Base-by-base conservation (phyloP, 2,888 invertebrate species). In the Thelaira solivaga region DNA sequence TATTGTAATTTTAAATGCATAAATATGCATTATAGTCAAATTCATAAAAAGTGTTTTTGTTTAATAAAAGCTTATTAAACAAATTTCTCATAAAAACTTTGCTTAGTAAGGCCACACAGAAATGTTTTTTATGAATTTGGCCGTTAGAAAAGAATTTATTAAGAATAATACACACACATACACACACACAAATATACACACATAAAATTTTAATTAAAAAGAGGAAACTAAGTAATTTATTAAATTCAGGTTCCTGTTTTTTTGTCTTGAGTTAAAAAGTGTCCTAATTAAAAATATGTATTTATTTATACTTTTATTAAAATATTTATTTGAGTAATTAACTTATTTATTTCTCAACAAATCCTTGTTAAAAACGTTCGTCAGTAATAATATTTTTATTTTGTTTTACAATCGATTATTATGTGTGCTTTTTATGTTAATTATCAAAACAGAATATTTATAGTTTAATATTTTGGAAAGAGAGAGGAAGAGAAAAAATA, bases 101-200 rank as follows among this genome's bases (percentile, higher is more conserved):
- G n/a, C n/a, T n/a, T n/a, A n/a, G n/a, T n/a, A n/a, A n/a, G n/a
- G n/a, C n/a, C n/a, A n/a, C n/a, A n/a, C 36, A 36, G 36, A 43
- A 24, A 49, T 29, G 26, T n/a, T n/a, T n/a, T 22, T 22, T 64
- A 57, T 29, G 20, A 62, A 47, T 43, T 43, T 76, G 41, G 57
- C 16, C 29, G 22, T 34, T 53, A 59, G 69, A 59, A 61, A 51
- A 69, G 57, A 64, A 73, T 77, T 72, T 68, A 72, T 65, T 29
- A 20, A 59, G 13, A 45, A 20, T 36, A 45, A 31, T 61, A 47
- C n/a, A 45, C 26, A 47, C 16, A 26, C n/a, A 26, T 1, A 26
- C 4, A 5, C 4, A 59, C 18, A 49, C 34, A 49, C 36, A 47
- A 26, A 8, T n/a, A 55, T 16, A 43, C 26, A 57, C 26, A 26